A percentile compares a stretch with the other conserved stretches of the same genome.
Evolutionary conservation across 2,888 invertebrate genomes (phyloP).

Genomic region (Eilema griseolum): DNA sequence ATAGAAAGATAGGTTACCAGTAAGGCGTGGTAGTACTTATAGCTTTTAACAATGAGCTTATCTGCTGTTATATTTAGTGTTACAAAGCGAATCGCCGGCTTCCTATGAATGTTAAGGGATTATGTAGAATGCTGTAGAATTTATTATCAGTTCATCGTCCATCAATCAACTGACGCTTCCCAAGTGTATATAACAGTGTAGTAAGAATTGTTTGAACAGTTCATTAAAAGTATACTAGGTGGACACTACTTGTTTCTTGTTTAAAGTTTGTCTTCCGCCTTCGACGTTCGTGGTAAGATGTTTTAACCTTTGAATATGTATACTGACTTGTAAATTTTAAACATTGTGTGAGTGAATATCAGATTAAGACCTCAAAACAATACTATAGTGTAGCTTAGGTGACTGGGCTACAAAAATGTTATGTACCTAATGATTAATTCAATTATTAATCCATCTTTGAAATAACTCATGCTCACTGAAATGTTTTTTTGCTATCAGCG

Average conservation of each 20-base stretch:
- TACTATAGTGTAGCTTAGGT: neutral
- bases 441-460: too few species aligned
- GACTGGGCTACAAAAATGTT: neutral
- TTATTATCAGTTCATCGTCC: neutral
- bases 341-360: neutral
- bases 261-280: neutral
- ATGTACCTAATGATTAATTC: neutral
- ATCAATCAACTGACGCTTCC: conserved; percentile 6
- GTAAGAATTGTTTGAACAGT: neutral
- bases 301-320: neutral
- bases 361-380: neutral
- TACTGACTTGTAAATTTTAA: neutral
- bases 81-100: conserved; percentile 16
- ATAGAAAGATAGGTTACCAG: conserved; percentile 13
- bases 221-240: neutral
- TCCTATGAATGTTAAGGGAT: conserved; percentile 5
- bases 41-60: conserved; percentile 19
- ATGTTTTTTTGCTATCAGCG: too few species aligned
- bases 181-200: neutral
- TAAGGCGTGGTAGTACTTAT: neutral
- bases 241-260: neutral
- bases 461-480: too few species aligned
- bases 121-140: conserved; percentile 4
- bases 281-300: neutral
- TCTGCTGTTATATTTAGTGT: conserved; percentile 8